Base-by-base conservation (phyloP, 2,113 vertebrate genomes). In the Microtus oregoni region DNA sequence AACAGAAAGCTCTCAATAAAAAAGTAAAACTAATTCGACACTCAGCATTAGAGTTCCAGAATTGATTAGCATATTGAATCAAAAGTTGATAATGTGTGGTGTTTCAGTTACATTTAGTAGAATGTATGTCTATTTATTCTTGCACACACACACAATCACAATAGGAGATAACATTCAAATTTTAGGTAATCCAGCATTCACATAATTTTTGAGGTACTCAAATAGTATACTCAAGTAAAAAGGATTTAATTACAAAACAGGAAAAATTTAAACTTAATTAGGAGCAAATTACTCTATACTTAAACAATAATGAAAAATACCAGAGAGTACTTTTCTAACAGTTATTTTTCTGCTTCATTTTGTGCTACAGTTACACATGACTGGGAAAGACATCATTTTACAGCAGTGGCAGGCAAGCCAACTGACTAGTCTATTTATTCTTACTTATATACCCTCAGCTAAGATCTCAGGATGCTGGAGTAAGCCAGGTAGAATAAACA, bases 21-120 rank as follows among this genome's bases (percentile, higher is more conserved):
- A 94, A 95, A 96, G 87, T 85, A 87, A 96, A 94, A 92, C 61
- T 94, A 83, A 96, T 95, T 97, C 95, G 94, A 95, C 35, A 97
- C 96, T 90, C 81, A 90, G 3, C 14, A 32, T n/a, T 82, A 86
- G 85, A 96, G 73, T 89, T 93, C 91, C 92, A 76, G 68, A 94
- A 89, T 24, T 94, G 28, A 96, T 93, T 89, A 92, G 88, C 19
- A 61, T 30, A 95, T 41, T 86, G 67, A 1, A 95, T 79, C 81
- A 93, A 91, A 78, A 79, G 88, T 11, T 78, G 82, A 65, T 86
- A 77, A 67, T 38, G 20, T 58, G 55, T 63, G 68, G 67, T n/a
- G 41, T 52, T 92, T 92, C 19, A 72, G 58, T 88, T 83, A 89
- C 24, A 44, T 13, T 20, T 24, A 91, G 35, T 17, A 78, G 52